A percentile compares a stretch with the other conserved stretches of the same genome.
Conservation (phyloP, 2,888 invertebrate genomes). For the Brachyopa scutellaris region DNA sequence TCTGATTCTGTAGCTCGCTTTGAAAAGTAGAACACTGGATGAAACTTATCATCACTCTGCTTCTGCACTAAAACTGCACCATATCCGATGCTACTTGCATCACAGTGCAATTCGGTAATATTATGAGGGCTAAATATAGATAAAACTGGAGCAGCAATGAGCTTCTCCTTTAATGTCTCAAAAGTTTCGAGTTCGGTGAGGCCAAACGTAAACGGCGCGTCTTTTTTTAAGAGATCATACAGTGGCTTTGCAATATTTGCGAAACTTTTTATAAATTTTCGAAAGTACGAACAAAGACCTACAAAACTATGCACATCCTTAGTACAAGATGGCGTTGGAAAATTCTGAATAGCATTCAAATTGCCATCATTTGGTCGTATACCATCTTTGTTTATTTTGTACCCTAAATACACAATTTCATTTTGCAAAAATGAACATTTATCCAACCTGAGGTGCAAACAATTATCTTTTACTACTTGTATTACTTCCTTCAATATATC, state of each 20-base stretch:
- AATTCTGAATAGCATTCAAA: neutral
- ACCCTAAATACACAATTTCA: conserved; percentile 5
- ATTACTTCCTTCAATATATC: conserved; percentile 55
- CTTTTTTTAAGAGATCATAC: conserved; percentile 31
- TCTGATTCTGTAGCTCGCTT: conserved; percentile 74
- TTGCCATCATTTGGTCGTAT: neutral
- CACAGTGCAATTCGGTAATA: too few relatives aligned
- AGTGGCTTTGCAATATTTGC: conserved; percentile 25
- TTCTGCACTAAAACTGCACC: too few relatives aligned
- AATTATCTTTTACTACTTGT: conserved; percentile 8
- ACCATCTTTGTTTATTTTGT: neutral
- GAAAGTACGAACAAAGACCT: conserved; percentile 24
- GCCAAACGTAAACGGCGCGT: conserved; percentile 61
- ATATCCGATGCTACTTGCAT: too few relatives aligned
- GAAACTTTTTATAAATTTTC: conserved; percentile 1
- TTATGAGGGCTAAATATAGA: too few relatives aligned
- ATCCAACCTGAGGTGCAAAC: conserved; percentile 20
- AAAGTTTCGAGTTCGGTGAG: conserved; percentile 69
- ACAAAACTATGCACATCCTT: conserved; percentile 8
- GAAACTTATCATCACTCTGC: too few relatives aligned
- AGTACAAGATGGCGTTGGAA: neutral
- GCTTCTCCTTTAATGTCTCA: too few relatives aligned
- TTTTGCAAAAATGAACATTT: conserved; percentile 47
- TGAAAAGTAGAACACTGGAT: conserved; percentile 75
- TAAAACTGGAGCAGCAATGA: too few relatives aligned